Evolutionary conservation across 1,140 invertebrate genomes (phyloP), one percentile per base, ranked within the genome.

Genomic region (Trichoplusia ni): DNA sequence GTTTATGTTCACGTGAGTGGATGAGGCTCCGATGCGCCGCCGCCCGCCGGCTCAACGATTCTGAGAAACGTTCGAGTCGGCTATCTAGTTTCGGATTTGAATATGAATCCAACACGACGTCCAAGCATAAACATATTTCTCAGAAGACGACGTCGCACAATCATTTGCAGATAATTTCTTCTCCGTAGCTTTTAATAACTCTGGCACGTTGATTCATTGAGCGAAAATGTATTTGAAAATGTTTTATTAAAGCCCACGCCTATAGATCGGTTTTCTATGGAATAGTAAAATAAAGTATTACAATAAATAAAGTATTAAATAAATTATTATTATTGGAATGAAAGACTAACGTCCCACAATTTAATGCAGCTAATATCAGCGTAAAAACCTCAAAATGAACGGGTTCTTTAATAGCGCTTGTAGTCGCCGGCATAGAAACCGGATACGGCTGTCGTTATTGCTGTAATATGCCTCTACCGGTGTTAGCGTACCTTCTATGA

Each of bases 1-100:
- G 77, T 89, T 89, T 89, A 86, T 89, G 81, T 89, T 89, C 87
- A 87, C 82, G 82, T 87, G 87, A 90, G 87, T 90, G 84, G 84
- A 87, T 82, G 85, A 88, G 87, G 85, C 87, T 87, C 84, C 85
- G 83, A 75, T 83, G 81, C 84, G 84, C 78, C 83, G 81, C 76
- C 84, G 80, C 77, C 76, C 84, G 80, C 77, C 84, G 82, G 81
- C 84, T 89, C 86, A 83, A 89, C 82, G 81, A 84, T 90, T 90
- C 87, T 85, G 69, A 89, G 87, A 90, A 89, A 81, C 77, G 75
- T 83, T 90, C 80, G 82, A 90, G 78, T 44, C 69, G 69, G 79
- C 78, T 87, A 83, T 88, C 84, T 89, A 90, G 86, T 90, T 87
- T 86, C 81, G 84, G 78, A 82, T 82, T 88, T 85, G 79, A 86